Percentiles rank a stretch among this genome's conserved stretches.
phyloP scores from a whole-genome alignment of 1,140 invertebrate species.

The Homalodisca vitripennis region DNA sequence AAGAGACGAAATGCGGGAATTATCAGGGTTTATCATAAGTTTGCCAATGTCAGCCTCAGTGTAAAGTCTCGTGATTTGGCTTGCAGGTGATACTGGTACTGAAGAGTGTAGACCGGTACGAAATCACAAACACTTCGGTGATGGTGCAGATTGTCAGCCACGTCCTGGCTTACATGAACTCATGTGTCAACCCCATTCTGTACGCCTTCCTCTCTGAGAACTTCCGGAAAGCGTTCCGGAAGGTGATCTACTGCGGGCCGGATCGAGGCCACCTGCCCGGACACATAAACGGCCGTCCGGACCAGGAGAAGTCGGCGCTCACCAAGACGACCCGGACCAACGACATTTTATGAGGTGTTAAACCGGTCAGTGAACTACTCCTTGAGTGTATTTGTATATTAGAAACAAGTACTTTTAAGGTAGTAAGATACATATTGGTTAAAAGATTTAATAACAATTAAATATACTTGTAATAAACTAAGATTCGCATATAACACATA shows the following conservation, averaged over 20 bases:
- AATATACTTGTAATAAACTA: not conserved
- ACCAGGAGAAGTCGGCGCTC: conserved; percentile 40
- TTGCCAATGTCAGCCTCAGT: no score
- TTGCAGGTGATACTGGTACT: conserved; percentile 72
- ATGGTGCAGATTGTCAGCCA: conserved; percentile 81
- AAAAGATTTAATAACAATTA: not conserved
- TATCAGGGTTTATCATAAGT: no score
- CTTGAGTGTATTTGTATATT: conserved; percentile 7
- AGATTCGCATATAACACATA: not conserved
- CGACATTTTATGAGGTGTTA: conserved; percentile 38
- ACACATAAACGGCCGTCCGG: conserved; percentile 39
- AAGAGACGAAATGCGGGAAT: no score
- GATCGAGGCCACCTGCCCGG: conserved; percentile 44
- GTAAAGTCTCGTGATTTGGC: no score
- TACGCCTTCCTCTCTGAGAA: conserved; percentile 90
- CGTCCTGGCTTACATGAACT: conserved; percentile 93
- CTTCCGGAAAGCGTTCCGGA: conserved; percentile 80
- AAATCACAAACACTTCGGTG: conserved; percentile 61
- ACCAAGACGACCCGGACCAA: conserved; percentile 41
- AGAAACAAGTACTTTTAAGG: not conserved
- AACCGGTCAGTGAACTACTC: conserved; percentile 18
- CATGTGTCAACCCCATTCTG: conserved; percentile 93
- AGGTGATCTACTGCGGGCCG: conserved; percentile 57
- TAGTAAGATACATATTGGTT: not conserved
- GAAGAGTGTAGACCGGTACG: conserved; percentile 71